These are phyloP conservation scores for Shinisaurus crocodilurus DNA, from an alignment of 2,113 vertebrate genomes.

Conservation along the genomic window DNA sequence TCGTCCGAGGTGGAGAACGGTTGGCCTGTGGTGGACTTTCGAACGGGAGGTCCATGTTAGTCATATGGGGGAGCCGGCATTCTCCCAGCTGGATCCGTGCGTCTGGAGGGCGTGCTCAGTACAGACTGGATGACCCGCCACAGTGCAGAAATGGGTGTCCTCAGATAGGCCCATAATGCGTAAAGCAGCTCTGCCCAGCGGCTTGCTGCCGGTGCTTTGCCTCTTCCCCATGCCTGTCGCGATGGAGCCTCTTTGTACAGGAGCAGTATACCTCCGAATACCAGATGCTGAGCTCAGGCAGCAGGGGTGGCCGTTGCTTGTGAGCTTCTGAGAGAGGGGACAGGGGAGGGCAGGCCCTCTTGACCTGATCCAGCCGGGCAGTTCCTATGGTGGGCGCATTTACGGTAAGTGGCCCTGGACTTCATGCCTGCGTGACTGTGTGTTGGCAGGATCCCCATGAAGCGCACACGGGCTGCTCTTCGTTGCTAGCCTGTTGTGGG, in stretches of 20 bases:
- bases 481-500: background rate
- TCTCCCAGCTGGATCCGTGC: background rate
- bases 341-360: background rate
- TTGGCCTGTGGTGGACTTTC: background rate
- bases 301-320: no score
- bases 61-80: background rate
- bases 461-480: background rate
- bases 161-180: background rate
- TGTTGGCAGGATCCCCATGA: background rate
- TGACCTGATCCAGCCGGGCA: background rate
- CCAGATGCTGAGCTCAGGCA: background rate
- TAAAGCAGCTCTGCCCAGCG: no score
- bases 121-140: background rate
- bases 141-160: background rate
- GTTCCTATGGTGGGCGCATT: background rate
- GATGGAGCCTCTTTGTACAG: background rate
- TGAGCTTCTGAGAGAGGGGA: background rate
- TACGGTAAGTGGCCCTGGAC: background rate
- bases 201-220: background rate
- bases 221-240: no score
- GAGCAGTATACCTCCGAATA: background rate
- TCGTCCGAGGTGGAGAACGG: background rate
- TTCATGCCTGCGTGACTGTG: background rate
- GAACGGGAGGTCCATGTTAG: rapidly evolving
- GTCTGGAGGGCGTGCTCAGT: background rate